Evolutionary conservation across 2,113 vertebrate species (phyloP), one percentile per base, ranked within the genome.

Genomic region (Gulo gulo): DNA sequence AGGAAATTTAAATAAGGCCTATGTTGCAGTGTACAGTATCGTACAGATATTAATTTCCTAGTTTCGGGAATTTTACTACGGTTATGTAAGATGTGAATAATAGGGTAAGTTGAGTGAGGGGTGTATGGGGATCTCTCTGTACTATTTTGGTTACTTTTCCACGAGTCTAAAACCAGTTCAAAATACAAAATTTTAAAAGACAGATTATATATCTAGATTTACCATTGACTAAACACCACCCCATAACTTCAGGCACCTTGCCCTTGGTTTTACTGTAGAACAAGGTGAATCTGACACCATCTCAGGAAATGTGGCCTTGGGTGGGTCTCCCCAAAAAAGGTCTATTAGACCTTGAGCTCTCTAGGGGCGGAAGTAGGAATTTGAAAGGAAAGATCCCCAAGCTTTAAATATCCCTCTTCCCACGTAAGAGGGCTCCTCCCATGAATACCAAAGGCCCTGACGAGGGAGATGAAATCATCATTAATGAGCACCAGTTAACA

Each of bases 81-180:
- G 59, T 91, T 91, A 94, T 21, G 21, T 69, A 96, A 98, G 96
- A 81, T 85, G 71, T 59, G 88, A 85, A 97, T 87, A 92, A 69
- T 86, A 94, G 71, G 47, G 67, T 73, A 86, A 95, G 36, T 24
- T 95, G 79, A 65, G 71, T 71, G 89, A 89, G 47, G 88, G 47
- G 69, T 88, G 21, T 52, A 67, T 15, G 18, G 31, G 59, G 81
- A 93, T 88, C 39, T 76, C 69, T 85, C 76, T 81, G 89, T 85
- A 83, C 93, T 97, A 94, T 94, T 97, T 98, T 91, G 96, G 50
- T n/a, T 93, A 71, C 45, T 92, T 93, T 90, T 95, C 94, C 71
- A 50, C 91, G 36, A 95, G 79, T 92, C 92, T 97, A 96, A 98
- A 96, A 92, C 96, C 92, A 92, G 79, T 83, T 92, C 69, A 88